Base-by-base conservation (phyloP, 2,797 vertebrate species). In the Thaleichthys pacificus region DNA sequence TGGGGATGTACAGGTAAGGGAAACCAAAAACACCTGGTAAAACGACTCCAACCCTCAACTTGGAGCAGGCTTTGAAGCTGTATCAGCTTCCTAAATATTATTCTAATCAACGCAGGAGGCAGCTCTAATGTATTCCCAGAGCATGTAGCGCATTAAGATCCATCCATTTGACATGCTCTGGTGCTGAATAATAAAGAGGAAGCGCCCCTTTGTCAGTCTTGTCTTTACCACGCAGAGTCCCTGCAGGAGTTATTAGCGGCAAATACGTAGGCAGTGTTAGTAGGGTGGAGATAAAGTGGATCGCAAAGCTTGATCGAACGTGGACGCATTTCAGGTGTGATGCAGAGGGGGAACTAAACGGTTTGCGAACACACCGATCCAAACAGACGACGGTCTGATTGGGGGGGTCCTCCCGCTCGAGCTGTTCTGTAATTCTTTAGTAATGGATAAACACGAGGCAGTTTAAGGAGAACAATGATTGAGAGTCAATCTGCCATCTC, bases 181-280 rank as follows among this genome's bases (percentile, higher is more conserved):
- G 66, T 58, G 32, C 47, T 58, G 66, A 79, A 73, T 74, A 69
- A 77, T 76, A 71, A 75, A 38, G 60, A 70, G 67, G 77, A 72
- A 68, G 62, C 54, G 63, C 11, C 68, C 61, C 54, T 74, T 81
- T 61, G 56, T 74, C 26, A 49, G 63, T 32, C 57, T 61, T 28
- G 47, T 30, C 15, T 11, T 72, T 51, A 28, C 66, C 69, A 70
- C 64, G 56, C 22, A 30, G 26, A 65, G 72, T 51, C 47, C 60
- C 61, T 26, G 42, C 69, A 64, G 28, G 75, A 75, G 38, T 66
- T 14, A 66, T 15, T 47, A 66, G 38, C 47, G 14, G 15, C 47
- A 66, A 42, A 66, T 35, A 64, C 8, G 62, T 15, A 15, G 51
- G 51, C 51, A 4, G 51, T 14, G 47, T 24, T 42, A 47, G 21